Evolutionary conservation across 2,888 invertebrate genomes (phyloP).

Genomic region (Dione juno): DNA sequence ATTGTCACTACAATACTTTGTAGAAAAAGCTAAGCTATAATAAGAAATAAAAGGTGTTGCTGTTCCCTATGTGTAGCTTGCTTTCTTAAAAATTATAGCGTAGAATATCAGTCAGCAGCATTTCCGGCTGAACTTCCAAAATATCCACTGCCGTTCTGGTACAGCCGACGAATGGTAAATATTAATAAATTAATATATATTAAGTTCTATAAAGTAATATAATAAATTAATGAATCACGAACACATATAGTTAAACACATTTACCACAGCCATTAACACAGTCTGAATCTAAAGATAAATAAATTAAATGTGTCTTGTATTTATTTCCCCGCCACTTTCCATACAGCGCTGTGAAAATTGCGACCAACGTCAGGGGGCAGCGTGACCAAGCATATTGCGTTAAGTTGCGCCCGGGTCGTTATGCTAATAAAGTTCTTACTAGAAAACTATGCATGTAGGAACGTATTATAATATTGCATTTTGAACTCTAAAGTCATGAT

Average conservation of each 20-base stretch:
- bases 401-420: slow-evolving; percentile 80
- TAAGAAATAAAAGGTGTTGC: too few relatives aligned
- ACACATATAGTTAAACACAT: not conserved
- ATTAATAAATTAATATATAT: too few relatives aligned
- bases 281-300: slow-evolving; percentile 38
- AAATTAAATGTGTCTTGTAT: slow-evolving; percentile 40
- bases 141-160: too few relatives aligned
- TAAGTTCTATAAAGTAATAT: not conserved
- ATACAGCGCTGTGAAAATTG: slow-evolving; percentile 78
- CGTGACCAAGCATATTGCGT: slow-evolving; percentile 83
- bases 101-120: too few relatives aligned
- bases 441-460: slow-evolving; percentile 45
- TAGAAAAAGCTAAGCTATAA: too few relatives aligned
- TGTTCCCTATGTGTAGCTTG: too few relatives aligned
- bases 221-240: not conserved
- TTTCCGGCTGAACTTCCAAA: too few relatives aligned
- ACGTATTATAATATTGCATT: slow-evolving; percentile 36
- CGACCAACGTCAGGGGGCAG: slow-evolving; percentile 76
- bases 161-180: too few relatives aligned
- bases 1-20: too few relatives aligned
- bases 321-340: slow-evolving; percentile 60
- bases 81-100: too few relatives aligned
- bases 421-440: slow-evolving; percentile 71
- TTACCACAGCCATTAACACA: slow-evolving; percentile 4
- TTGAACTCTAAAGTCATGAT: slow-evolving; percentile 34